Conservation (phyloP, 2,797 vertebrate genomes). For the Saxicola maurus region DNA sequence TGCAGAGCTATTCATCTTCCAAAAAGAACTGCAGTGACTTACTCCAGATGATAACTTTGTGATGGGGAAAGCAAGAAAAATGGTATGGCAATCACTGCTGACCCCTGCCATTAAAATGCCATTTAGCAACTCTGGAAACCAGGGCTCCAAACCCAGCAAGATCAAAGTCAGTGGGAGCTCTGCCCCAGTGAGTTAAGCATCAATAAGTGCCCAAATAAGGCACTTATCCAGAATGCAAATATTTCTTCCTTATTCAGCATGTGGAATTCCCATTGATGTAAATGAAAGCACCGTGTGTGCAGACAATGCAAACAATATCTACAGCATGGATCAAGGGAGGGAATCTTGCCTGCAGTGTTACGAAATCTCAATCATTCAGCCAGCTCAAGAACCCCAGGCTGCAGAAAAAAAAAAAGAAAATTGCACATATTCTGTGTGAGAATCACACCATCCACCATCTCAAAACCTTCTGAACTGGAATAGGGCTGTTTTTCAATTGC, state of each 20-base stretch:
- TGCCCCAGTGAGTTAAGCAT: background rate
- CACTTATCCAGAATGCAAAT: constrained; percentile 47
- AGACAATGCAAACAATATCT: constrained; percentile 23
- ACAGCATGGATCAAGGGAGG: constrained; percentile 23
- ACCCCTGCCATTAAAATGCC: constrained; percentile 7
- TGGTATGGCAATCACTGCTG: background rate
- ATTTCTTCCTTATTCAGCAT: constrained; percentile 34
- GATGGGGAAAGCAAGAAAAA: background rate
- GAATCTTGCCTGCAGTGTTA: constrained; percentile 35
- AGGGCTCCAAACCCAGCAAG: background rate
- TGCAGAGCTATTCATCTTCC: constrained; percentile 49
- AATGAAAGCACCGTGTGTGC: constrained; percentile 30
- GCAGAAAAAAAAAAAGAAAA: accelerated
- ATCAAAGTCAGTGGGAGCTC: constrained; percentile 6
- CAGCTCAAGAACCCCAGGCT: background rate
- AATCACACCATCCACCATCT: background rate
- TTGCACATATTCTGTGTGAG: background rate
- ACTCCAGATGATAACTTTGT: background rate
- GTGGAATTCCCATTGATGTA: constrained; percentile 54
- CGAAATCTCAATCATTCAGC: background rate
- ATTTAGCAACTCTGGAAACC: background rate
- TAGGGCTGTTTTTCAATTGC: background rate
- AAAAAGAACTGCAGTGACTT: background rate
- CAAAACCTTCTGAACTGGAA: background rate
- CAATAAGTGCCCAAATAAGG: constrained; percentile 17